Evolutionary conservation across 2,113 vertebrate species (phyloP).

Genomic region (Nicator chloris): DNA sequence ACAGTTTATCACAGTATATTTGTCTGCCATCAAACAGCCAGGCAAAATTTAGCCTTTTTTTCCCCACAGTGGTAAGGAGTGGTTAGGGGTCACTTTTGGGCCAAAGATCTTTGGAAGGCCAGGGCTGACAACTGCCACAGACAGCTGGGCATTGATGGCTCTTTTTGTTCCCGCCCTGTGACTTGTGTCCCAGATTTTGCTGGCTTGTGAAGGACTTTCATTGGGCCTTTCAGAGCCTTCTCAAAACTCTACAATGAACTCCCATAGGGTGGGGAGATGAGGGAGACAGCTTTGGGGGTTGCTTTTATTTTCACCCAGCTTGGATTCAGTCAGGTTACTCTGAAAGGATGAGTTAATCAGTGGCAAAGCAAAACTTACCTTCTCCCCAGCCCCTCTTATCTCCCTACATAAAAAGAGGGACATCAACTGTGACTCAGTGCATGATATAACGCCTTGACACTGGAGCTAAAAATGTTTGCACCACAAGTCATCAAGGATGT

Average conservation of each 20-base stretch:
- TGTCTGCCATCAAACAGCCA: background rate
- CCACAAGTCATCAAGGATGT: background rate
- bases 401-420: background rate
- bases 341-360: background rate
- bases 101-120: background rate
- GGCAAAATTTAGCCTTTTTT: background rate
- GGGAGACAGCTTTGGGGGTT: background rate
- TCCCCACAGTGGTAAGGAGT: background rate
- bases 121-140: fast-evolving
- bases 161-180: background rate
- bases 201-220: background rate
- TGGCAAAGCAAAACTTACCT: background rate
- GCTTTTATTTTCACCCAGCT: background rate
- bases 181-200: background rate
- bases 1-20: background rate
- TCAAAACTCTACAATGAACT: background rate
- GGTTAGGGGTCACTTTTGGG: background rate
- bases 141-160: background rate
- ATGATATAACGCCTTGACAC: background rate
- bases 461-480: background rate
- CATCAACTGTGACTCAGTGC: background rate
- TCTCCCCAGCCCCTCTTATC: background rate
- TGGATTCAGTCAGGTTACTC: background rate
- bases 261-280: background rate
- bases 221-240: background rate